Evolutionary conservation across 1,140 invertebrate species (phyloP).

Genomic region (Eurosta solidaginis): DNA sequence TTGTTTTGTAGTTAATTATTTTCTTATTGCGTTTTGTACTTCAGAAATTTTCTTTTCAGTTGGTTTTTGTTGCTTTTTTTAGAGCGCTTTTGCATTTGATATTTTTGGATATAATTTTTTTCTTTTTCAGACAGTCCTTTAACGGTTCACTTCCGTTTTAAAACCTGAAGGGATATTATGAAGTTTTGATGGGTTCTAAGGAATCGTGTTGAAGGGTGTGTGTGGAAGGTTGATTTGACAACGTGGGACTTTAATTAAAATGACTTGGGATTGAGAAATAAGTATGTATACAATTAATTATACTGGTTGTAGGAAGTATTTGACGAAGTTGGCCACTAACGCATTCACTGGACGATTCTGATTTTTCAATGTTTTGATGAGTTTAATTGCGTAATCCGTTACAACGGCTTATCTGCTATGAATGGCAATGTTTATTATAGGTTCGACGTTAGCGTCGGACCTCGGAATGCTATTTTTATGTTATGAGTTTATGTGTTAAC

Average conservation of each 20-base stretch:
- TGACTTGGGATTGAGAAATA: not conserved
- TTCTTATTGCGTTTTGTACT: slow-evolving; percentile 52
- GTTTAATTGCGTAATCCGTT: not conserved
- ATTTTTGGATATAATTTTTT: slow-evolving; percentile 39
- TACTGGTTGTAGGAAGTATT: not conserved
- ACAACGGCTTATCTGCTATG: not conserved
- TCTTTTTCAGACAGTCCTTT: not conserved
- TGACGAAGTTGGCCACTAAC: not conserved
- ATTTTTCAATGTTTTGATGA: not conserved
- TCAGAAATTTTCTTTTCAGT: slow-evolving; percentile 59
- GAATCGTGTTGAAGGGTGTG: not conserved
- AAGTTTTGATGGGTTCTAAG: not conserved
- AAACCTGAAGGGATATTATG: not conserved
- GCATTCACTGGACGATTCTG: not conserved
- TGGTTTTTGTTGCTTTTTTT: slow-evolving; percentile 43
- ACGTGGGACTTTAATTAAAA: not conserved
- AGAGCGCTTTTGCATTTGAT: slow-evolving; percentile 43
- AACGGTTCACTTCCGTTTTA: not conserved
- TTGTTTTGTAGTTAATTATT: slow-evolving; percentile 36
- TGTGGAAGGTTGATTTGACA: not conserved
- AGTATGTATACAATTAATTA: not conserved
- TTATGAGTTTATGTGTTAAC: not conserved
- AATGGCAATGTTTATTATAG: not conserved
- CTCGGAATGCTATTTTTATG: not conserved
- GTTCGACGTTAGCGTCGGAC: not conserved